phyloP scores from a whole-genome alignment of 2,888 invertebrate species.

The Drosophila sordidapex region DNA sequence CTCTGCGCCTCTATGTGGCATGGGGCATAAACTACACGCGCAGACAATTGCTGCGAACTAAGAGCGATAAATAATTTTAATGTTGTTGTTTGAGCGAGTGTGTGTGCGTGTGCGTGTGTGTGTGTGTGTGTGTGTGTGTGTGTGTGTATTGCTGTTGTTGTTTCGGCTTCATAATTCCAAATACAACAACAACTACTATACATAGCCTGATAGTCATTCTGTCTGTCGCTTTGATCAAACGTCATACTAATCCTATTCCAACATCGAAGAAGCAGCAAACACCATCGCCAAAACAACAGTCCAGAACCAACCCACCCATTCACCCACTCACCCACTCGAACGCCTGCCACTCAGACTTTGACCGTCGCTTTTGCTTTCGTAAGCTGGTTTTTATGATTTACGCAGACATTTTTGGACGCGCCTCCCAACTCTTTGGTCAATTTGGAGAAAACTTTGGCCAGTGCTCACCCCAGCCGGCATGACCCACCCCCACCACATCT shows the following conservation, averaged over 20 bases:
- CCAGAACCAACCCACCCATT: not conserved
- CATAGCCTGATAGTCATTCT: conserved; percentile 8
- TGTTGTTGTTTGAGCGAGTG: conserved; percentile 17
- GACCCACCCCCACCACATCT: not conserved
- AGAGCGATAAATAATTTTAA: conserved; percentile 73
- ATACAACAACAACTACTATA: conserved; percentile 4
- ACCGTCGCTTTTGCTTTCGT: conserved; percentile 31
- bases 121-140: conserved; percentile 12
- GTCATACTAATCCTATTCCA: conserved; percentile 61
- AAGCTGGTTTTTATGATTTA: conserved; percentile 73
- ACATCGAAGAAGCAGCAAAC: conserved; percentile 3
- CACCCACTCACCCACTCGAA: conserved; percentile 2
- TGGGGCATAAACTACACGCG: conserved; percentile 69
- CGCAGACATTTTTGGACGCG: conserved; percentile 57
- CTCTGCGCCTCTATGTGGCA: conserved; percentile 32
- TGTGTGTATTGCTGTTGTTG: conserved; percentile 20
- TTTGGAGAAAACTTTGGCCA: conserved; percentile 28
- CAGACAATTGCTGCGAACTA: conserved; percentile 65
- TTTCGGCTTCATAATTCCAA: conserved; percentile 67
- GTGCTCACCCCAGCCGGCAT: not conserved
- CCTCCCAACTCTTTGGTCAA: conserved; percentile 61
- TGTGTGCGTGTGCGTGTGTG: conserved; percentile 10
- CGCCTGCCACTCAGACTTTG: conserved; percentile 48
- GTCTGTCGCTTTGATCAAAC: conserved; percentile 65
- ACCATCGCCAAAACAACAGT: not conserved